Conservation (phyloP, 2,888 invertebrate species). For the Phasia obesa region DNA sequence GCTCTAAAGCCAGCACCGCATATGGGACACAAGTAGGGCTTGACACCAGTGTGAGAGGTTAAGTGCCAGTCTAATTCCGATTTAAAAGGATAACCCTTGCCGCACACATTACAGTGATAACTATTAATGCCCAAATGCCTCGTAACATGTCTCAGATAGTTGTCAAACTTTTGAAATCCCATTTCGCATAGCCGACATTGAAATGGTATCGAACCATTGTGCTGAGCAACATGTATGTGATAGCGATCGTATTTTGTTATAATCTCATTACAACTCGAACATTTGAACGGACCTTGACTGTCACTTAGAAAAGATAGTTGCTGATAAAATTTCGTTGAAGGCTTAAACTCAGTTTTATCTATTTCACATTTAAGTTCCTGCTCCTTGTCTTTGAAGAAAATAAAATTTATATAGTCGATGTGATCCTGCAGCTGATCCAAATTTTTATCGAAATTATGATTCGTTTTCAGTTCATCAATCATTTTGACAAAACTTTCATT, state of each 20-base stretch:
- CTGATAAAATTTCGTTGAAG: constrained; percentile 38
- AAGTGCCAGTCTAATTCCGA: constrained; percentile 60
- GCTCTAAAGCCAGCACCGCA: constrained; percentile 76
- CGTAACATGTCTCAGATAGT: constrained; percentile 56
- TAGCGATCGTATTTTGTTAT: constrained; percentile 60
- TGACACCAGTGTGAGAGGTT: constrained; percentile 73
- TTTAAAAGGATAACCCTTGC: constrained; percentile 59
- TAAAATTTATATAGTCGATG: constrained; percentile 55
- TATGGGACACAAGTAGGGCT: constrained; percentile 72
- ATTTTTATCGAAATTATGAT: constrained; percentile 41
- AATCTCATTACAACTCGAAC: constrained; percentile 52
- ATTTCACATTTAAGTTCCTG: constrained; percentile 60
- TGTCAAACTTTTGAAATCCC: constrained; percentile 56
- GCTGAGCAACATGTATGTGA: constrained; percentile 59
- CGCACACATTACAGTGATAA: constrained; percentile 61
- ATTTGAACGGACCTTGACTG: constrained; percentile 64
- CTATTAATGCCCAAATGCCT: constrained; percentile 63
- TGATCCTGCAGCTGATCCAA: constrained; percentile 52
- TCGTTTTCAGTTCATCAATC: constrained; percentile 53
- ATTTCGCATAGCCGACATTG: constrained; percentile 63
- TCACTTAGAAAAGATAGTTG: constrained; percentile 56
- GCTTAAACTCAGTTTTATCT: constrained; percentile 49
- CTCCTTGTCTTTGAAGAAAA: constrained; percentile 54
- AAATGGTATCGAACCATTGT: constrained; percentile 53
- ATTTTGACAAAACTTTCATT: constrained; percentile 56